Percentiles rank a stretch among this genome's conserved stretches.
Conservation (phyloP, 2,888 invertebrate species). For the Xylota segnis region DNA sequence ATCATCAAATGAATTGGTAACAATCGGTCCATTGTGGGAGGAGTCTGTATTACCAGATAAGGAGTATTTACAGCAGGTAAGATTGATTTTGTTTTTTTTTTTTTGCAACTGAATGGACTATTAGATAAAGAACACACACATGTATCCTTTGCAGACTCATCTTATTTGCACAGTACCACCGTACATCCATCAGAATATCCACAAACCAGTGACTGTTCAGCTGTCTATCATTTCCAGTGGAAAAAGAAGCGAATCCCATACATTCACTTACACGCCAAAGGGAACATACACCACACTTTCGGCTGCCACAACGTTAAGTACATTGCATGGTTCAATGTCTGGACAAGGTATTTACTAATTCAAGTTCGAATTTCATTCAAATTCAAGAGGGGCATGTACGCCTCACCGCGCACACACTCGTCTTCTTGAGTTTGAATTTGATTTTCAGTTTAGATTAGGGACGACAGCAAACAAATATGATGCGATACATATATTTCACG, state of each 20-base stretch:
- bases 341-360: slow-evolving; percentile 84
- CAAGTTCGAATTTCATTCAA: slow-evolving; percentile 71
- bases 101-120: no score
- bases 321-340: slow-evolving; percentile 81
- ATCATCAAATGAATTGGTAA: slow-evolving; percentile 84
- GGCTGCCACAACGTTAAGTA: slow-evolving; percentile 83
- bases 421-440: slow-evolving; percentile 65
- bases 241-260: slow-evolving; percentile 93
- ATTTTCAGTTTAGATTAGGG: slow-evolving; percentile 75
- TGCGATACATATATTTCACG: slow-evolving; percentile 56
- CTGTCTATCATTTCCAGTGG: slow-evolving; percentile 93
- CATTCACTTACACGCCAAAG: slow-evolving; percentile 91
- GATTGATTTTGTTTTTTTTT: no score
- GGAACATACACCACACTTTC: slow-evolving; percentile 82
- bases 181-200: slow-evolving; percentile 88
- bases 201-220: slow-evolving; percentile 90
- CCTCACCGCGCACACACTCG: slow-evolving; percentile 10
- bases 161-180: slow-evolving; percentile 94
- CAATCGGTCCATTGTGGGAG: slow-evolving; percentile 88
- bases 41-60: slow-evolving; percentile 94
- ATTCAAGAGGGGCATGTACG: slow-evolving; percentile 55
- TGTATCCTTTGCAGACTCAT: slow-evolving; percentile 89
- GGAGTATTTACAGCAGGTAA: slow-evolving; percentile 94
- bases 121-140: background rate
- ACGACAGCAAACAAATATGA: slow-evolving; percentile 41